Conservation (phyloP, 2,797 vertebrate species). For the Leucoraja ocellata region DNA sequence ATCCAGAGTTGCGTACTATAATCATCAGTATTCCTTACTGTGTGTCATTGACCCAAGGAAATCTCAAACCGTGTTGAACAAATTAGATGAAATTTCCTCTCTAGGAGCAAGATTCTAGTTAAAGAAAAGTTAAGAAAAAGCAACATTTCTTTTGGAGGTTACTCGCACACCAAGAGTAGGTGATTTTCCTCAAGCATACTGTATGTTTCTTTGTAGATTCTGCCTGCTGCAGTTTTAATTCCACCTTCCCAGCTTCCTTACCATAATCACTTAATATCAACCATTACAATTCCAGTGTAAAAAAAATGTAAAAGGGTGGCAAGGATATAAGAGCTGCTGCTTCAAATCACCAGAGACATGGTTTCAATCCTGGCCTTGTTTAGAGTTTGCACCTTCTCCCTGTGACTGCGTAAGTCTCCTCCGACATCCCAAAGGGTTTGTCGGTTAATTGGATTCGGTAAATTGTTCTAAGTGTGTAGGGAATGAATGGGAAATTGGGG, state of each 20-base stretch:
- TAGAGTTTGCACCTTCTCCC: no score
- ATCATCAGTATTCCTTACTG: background rate
- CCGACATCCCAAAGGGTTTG: no score
- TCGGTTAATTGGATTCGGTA: no score
- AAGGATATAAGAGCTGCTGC: no score
- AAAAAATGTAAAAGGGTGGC: background rate
- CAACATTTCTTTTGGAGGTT: background rate
- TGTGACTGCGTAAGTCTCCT: no score
- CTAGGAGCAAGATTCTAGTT: background rate
- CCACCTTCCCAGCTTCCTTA: background rate
- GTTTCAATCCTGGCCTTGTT: no score
- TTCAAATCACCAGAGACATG: no score
- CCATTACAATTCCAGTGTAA: background rate
- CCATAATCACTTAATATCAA: background rate
- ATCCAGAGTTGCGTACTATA: background rate
- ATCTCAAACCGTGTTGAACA: background rate
- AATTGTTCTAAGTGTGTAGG: no score
- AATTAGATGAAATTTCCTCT: background rate
- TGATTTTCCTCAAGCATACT: background rate
- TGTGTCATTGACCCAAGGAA: background rate
- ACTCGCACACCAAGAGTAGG: background rate
- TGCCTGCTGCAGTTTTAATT: background rate
- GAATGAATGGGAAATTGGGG: no score
- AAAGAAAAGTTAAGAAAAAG: background rate
- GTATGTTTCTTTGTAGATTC: background rate